A percentile compares a stretch with the other conserved stretches of the same genome.
phyloP scores from a whole-genome alignment of 2,888 invertebrate species.

The Caenorhabditis sp. region DNA sequence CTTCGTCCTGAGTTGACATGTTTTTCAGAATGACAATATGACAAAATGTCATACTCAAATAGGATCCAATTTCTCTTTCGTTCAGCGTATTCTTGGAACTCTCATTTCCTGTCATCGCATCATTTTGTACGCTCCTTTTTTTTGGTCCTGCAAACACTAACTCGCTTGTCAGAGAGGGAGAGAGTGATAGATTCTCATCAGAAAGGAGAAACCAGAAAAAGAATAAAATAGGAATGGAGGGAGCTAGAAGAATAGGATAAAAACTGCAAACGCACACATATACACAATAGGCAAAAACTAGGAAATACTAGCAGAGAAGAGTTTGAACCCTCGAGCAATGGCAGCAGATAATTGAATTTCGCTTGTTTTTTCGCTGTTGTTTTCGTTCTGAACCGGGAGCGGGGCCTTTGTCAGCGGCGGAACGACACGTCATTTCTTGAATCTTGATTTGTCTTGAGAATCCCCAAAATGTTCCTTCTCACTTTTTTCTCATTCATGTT shows the following conservation, averaged over 20 bases:
- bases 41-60: constrained; percentile 28
- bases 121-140: constrained; percentile 6
- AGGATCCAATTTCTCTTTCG: constrained; percentile 11
- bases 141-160: constrained; percentile 9
- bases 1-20: constrained; percentile 20
- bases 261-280: not conserved
- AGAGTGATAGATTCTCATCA: not conserved
- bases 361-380: constrained; percentile 52
- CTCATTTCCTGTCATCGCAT: constrained; percentile 10
- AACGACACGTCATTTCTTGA: constrained; percentile 45
- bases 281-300: constrained; percentile 9
- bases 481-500: too few species aligned
- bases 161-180: not conserved
- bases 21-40: constrained; percentile 26
- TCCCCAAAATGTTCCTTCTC: not conserved
- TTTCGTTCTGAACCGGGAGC: constrained; percentile 27
- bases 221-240: not conserved
- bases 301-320: constrained; percentile 27
- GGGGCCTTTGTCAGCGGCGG: constrained; percentile 21
- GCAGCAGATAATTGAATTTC: constrained; percentile 54
- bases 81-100: constrained; percentile 2
- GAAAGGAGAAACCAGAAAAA: constrained; percentile 1
- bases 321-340: constrained; percentile 43
- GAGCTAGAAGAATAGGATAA: constrained; percentile 1
- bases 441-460: constrained; percentile 33